These are phyloP conservation scores for Nematopogon swammerdamellus DNA, from an alignment of 2,888 invertebrate genomes.

Conservation along the genomic window DNA sequence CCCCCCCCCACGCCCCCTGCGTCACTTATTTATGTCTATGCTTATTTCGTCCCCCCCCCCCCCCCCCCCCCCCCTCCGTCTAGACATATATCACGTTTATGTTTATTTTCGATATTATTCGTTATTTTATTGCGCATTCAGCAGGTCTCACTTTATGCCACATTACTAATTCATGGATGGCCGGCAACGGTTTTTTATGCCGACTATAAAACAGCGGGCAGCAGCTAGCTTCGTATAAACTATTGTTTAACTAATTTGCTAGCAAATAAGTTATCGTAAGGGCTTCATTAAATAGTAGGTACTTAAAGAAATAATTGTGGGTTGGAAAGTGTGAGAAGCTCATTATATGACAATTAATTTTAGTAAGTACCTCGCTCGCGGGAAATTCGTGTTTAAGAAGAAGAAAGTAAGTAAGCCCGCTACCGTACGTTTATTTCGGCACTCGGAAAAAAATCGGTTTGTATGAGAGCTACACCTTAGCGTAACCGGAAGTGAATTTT, in stretches of 20 bases:
- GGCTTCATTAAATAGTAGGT: no score
- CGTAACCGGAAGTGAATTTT: no score
- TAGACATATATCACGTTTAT: neutral
- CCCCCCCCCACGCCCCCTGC: neutral
- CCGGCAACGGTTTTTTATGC: neutral
- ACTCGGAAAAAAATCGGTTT: no score
- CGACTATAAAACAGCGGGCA: neutral
- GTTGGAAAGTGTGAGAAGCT: no score
- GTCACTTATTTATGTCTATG: neutral
- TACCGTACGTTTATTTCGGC: no score
- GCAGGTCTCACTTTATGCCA: neutral
- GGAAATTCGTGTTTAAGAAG: no score
- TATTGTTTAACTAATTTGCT: neutral
- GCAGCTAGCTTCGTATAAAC: neutral
- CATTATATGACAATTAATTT: no score
- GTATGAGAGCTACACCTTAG: no score
- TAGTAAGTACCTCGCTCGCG: no score
- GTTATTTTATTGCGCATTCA: neutral
- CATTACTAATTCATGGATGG: neutral
- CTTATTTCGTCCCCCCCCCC: neutral
- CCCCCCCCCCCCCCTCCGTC: neutral
- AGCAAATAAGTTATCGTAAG: no score
- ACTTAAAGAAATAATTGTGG: no score
- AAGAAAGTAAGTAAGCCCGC: no score
- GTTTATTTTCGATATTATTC: neutral